Base-by-base conservation (phyloP, 2,888 invertebrate genomes). In the Ligdia adustata region DNA sequence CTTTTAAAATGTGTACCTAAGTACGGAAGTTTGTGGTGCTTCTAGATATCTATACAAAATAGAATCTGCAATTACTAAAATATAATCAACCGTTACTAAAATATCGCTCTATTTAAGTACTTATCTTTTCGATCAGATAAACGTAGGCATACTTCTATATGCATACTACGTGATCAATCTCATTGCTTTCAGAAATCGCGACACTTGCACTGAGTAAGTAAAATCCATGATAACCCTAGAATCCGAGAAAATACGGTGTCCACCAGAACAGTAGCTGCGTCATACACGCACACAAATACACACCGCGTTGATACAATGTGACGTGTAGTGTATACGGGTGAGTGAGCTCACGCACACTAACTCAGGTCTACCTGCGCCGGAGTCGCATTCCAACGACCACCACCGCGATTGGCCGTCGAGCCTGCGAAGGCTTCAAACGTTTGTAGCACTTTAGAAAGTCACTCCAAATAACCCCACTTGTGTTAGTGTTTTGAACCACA, bases 311-410 rank as follows among this genome's bases (percentile, higher is more conserved):
- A 56, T 75, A 78, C 77, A 76, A 58, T 76, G 54, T 65, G 63
- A 76, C 78, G 48, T 81, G 76, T 78, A 66, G 81, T 65, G 51
- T 27, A 27, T n/a, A 37, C 37, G 37, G 37, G 7, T 37, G 37
- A 37, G 52, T 52, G 46, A 56, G 51, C 52, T 43, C 56, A 66
- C 72, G 46, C 69, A 66, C 66, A 74, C 75, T 52, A 52, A 43
- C 52, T 56, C 58, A 55, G 56, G 68, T 71, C 69, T 86, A 87
- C 87, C 86, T 88, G 89, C 88, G 89, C 88, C 69, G 64, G 89
- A 83, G 88, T 81, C 83, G 66, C 89, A 89, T 89, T 89, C 88
- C 87, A 83, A 77, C 77, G 77, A 65, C 72, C 75, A 81, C 82
- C 82, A 77, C 69, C 75, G 80, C 79, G 69, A 82, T 79, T 79